These are phyloP conservation scores for Steatornis caripensis DNA, from an alignment of 2,113 vertebrate genomes.

Conservation along the genomic window DNA sequence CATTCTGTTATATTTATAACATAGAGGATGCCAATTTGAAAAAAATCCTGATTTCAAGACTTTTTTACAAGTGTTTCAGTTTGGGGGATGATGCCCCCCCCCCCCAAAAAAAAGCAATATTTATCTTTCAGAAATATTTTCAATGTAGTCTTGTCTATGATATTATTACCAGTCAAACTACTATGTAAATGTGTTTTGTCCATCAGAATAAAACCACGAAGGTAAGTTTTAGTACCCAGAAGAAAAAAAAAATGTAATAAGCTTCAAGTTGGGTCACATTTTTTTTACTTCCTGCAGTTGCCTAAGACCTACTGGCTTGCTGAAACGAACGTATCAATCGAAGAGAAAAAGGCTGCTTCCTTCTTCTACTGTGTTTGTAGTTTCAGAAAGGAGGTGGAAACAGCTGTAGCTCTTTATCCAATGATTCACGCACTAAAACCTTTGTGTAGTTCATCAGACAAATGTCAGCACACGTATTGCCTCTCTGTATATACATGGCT, in stretches of 20 bases:
- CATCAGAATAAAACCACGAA: neutral
- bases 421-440: neutral
- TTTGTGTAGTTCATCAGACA: neutral
- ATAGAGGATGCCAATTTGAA: neutral
- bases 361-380: neutral
- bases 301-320: neutral
- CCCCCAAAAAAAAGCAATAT: too few relatives aligned
- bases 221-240: neutral
- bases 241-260: neutral
- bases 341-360: neutral
- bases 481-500: neutral
- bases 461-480: neutral
- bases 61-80: neutral
- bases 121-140: neutral
- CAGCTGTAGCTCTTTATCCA: neutral
- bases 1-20: neutral
- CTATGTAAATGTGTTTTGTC: neutral
- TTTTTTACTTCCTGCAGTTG: neutral
- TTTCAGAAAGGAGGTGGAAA: neutral
- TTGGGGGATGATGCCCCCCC: fast-evolving
- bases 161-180: neutral
- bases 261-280: neutral
- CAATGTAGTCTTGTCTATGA: neutral
- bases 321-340: neutral
- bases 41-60: neutral